Percentiles rank a stretch among this genome's conserved stretches.
Evolutionary conservation across 2,888 invertebrate genomes (phyloP).

Genomic region (Drosophila phalerata): DNA sequence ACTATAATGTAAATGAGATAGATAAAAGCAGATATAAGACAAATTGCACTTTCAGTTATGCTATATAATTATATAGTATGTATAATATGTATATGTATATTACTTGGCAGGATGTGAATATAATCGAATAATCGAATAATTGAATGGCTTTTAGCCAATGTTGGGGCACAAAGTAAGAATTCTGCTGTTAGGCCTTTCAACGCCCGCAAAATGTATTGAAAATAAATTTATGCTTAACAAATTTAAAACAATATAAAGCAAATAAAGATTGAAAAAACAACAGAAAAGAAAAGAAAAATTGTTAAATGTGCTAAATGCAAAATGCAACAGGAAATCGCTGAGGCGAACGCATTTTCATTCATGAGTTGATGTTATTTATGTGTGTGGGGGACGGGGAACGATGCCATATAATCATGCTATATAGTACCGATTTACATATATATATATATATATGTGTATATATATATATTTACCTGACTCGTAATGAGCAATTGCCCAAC

Average conservation of each 20-base stretch:
- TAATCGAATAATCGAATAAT: constrained; percentile 6
- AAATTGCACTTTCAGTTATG: constrained; percentile 49
- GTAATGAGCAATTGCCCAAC: constrained; percentile 60
- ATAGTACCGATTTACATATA: constrained; percentile 2
- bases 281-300: background rate
- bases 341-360: constrained; percentile 79
- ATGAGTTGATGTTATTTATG: constrained; percentile 78
- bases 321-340: constrained; percentile 72
- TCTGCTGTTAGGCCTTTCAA: constrained; percentile 54
- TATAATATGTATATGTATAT: constrained; percentile 16
- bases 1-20: background rate
- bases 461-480: constrained; percentile 32
- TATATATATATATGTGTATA: constrained; percentile 3
- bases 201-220: constrained; percentile 52
- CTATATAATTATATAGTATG: constrained; percentile 22
- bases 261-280: background rate
- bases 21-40: constrained; percentile 12
- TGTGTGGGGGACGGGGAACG: constrained; percentile 25
- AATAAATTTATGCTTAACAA: constrained; percentile 65
- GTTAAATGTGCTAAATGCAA: constrained; percentile 16
- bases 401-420: constrained; percentile 10
- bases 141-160: constrained; percentile 15
- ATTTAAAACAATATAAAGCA: background rate
- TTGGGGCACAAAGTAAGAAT: constrained; percentile 40
- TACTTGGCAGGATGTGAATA: constrained; percentile 37